phyloP scores from a whole-genome alignment of 2,888 invertebrate species.

The Acronicta psi region DNA sequence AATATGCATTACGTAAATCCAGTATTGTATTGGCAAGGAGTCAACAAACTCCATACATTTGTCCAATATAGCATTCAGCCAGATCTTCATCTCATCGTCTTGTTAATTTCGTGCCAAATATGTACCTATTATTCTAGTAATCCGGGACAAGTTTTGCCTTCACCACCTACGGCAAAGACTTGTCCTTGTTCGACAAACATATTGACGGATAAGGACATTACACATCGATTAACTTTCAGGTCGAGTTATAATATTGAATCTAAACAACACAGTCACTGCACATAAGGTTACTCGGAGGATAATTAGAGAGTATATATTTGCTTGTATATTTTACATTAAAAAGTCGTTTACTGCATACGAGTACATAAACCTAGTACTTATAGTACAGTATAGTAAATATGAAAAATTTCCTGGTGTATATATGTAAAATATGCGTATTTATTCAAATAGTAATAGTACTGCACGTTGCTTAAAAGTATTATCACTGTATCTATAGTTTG shows the following conservation, averaged over 20 bases:
- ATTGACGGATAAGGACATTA: constrained; percentile 39
- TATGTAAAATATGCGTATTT: not conserved
- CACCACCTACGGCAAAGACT: not conserved
- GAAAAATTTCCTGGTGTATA: not conserved
- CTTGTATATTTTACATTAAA: constrained; percentile 1
- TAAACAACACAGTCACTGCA: constrained; percentile 19
- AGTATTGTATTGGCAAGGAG: too few species aligned
- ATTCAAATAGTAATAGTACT: too few species aligned
- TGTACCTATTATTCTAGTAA: too few species aligned
- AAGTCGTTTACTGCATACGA: not conserved
- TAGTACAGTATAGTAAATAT: not conserved
- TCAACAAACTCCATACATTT: too few species aligned
- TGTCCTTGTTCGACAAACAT: constrained; percentile 16
- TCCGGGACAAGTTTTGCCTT: not conserved
- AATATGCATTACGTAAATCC: too few species aligned
- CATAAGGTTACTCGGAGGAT: constrained; percentile 13
- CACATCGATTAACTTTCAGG: constrained; percentile 39
- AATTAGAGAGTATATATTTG: constrained; percentile 3
- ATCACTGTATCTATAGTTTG: too few species aligned
- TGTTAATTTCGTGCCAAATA: too few species aligned
- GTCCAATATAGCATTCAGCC: too few species aligned
- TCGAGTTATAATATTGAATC: constrained; percentile 20
- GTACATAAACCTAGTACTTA: not conserved
- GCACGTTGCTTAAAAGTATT: too few species aligned
- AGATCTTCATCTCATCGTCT: too few species aligned